These are phyloP conservation scores for Strigamia crassipes DNA, from an alignment of 2,888 invertebrate species.

Conservation along the genomic window DNA sequence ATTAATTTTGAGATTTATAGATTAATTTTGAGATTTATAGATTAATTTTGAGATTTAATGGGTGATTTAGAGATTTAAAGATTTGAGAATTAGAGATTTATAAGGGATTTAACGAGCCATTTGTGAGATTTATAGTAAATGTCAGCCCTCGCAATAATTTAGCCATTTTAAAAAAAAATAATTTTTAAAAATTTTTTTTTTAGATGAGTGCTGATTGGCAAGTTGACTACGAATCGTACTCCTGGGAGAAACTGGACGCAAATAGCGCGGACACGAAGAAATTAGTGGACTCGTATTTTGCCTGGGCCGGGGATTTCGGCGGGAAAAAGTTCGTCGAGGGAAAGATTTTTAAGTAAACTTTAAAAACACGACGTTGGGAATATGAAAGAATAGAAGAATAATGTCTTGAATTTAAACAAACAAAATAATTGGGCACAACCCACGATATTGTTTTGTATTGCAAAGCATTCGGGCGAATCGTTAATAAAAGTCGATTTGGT, in stretches of 20 bases:
- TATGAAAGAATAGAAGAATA: not conserved
- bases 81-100: no score
- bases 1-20: no score
- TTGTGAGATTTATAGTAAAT: no score
- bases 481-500: not conserved
- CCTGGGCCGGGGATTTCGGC: conserved; percentile 86
- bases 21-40: no score
- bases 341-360: conserved; percentile 95
- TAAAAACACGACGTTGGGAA: not conserved
- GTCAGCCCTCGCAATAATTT: no score
- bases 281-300: conserved; percentile 84
- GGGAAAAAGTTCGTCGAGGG: conserved; percentile 97
- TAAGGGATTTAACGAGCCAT: no score
- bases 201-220: conserved; percentile 90
- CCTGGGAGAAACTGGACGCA: conserved; percentile 91
- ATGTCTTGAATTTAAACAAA: not conserved
- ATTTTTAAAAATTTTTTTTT: no score
- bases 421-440: not conserved
- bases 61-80: no score
- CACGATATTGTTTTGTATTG: not conserved
- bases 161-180: no score
- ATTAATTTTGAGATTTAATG: no score
- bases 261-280: conserved; percentile 78
- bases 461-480: not conserved
- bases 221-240: conserved; percentile 94